phyloP scores from a whole-genome alignment of 2,113 vertebrate genomes.

The Pituophis catenifer region DNA sequence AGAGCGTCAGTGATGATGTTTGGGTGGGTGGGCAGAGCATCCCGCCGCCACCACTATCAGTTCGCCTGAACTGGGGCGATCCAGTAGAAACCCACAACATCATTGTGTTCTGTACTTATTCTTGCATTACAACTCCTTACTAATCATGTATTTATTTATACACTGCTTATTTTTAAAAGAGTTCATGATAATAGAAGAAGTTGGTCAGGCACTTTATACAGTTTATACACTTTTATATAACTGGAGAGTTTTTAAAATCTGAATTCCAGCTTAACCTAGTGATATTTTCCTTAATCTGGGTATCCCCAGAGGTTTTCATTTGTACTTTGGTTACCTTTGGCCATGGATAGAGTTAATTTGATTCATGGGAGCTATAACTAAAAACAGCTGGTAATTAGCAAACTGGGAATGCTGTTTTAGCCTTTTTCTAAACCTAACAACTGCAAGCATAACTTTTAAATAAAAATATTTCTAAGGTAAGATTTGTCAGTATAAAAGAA shows the following conservation, averaged over 20 bases:
- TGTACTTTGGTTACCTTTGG: not conserved
- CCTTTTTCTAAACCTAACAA: not conserved
- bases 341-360: not conserved
- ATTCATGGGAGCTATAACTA: not conserved
- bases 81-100: no score
- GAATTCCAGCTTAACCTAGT: not conserved
- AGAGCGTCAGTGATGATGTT: no score
- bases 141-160: not conserved
- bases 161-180: not conserved
- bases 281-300: not conserved
- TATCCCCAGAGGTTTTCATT: not conserved
- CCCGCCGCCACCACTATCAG: no score
- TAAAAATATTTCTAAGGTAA: not conserved
- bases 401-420: not conserved
- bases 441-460: not conserved
- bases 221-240: not conserved
- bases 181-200: not conserved
- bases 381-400: not conserved
- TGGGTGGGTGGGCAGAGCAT: no score
- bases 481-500: not conserved
- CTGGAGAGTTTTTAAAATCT: not conserved
- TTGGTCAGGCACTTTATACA: not conserved
- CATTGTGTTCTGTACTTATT: not conserved
- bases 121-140: not conserved
- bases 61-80: no score